Evolutionary conservation across 2,888 invertebrate genomes (phyloP).

Genomic region (Caenorhabditis angaria): DNA sequence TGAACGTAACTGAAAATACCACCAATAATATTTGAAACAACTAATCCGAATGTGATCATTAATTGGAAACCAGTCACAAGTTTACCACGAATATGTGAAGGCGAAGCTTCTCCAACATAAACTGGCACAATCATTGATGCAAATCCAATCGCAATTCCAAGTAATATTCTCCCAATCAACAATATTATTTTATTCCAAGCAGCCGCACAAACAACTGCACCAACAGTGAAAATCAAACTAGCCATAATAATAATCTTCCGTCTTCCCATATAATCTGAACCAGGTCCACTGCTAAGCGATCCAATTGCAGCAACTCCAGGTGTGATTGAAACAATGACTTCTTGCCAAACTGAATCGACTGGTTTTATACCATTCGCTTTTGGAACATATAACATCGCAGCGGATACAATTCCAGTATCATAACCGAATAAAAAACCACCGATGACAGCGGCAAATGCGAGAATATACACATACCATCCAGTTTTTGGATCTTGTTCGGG

Average conservation of each 20-base stretch:
- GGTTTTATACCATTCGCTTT: slow-evolving; percentile 53
- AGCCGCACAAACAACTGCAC: slow-evolving; percentile 73
- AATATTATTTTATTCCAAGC: slow-evolving; percentile 54
- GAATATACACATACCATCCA: slow-evolving; percentile 56
- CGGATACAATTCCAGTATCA: slow-evolving; percentile 77
- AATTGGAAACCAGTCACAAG: slow-evolving; percentile 65
- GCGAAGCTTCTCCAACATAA: slow-evolving; percentile 76
- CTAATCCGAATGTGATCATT: slow-evolving; percentile 77
- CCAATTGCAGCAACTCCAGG: slow-evolving; percentile 58
- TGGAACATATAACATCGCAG: slow-evolving; percentile 68
- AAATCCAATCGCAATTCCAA: slow-evolving; percentile 61
- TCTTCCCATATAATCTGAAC: slow-evolving; percentile 75
- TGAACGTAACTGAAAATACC: slow-evolving; percentile 74
- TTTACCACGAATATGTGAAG: slow-evolving; percentile 74
- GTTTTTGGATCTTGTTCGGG: slow-evolving; percentile 41
- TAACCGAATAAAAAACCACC: slow-evolving; percentile 74
- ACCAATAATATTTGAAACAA: slow-evolving; percentile 75
- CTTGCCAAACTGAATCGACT: slow-evolving; percentile 62
- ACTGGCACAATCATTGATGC: slow-evolving; percentile 76
- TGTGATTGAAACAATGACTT: slow-evolving; percentile 56
- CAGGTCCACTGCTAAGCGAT: slow-evolving; percentile 71
- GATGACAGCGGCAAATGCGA: slow-evolving; percentile 58
- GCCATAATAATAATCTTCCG: slow-evolving; percentile 75
- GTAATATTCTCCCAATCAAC: slow-evolving; percentile 52
- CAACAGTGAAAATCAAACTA: slow-evolving; percentile 75